A percentile compares a stretch with the other conserved stretches of the same genome.
phyloP scores from a whole-genome alignment of 2,797 vertebrate species.

The Ateles fusciceps region DNA sequence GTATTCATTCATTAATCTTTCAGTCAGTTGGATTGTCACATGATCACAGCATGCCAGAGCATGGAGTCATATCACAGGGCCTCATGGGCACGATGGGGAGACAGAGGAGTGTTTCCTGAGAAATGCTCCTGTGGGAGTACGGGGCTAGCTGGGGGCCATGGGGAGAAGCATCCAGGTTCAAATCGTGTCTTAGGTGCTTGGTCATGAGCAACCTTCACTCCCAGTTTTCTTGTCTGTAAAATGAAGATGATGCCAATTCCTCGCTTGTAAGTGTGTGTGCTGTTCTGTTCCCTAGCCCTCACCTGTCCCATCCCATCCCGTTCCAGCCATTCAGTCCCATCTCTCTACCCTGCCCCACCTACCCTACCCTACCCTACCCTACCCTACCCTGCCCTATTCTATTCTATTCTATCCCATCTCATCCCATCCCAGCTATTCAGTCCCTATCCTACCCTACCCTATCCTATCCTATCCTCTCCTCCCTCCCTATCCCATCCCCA shows the following conservation, averaged over 20 bases:
- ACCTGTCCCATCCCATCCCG: background rate
- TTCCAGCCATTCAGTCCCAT: background rate
- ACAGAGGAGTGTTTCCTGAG: background rate
- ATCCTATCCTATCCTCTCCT: too few relatives aligned
- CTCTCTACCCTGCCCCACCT: background rate
- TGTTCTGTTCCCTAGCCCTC: background rate
- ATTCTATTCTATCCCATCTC: accelerated
- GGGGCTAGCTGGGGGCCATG: background rate
- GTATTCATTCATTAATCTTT: background rate
- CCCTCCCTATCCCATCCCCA: accelerated
- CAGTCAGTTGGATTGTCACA: accelerated
- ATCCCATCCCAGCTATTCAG: accelerated
- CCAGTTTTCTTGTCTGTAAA: background rate
- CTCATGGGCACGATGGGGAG: too few relatives aligned
- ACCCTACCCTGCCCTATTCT: too few relatives aligned
- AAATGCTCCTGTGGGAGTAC: background rate
- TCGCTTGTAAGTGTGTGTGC: background rate
- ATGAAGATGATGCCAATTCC: background rate
- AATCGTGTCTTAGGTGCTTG: too few relatives aligned
- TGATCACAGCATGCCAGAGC: accelerated
- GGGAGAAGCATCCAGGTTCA: background rate
- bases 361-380: accelerated
- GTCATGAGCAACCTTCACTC: background rate
- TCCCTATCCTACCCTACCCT: too few relatives aligned
- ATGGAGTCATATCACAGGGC: too few relatives aligned